Conservation (phyloP, 2,888 invertebrate species). For the Parnassius mnemosyne region DNA sequence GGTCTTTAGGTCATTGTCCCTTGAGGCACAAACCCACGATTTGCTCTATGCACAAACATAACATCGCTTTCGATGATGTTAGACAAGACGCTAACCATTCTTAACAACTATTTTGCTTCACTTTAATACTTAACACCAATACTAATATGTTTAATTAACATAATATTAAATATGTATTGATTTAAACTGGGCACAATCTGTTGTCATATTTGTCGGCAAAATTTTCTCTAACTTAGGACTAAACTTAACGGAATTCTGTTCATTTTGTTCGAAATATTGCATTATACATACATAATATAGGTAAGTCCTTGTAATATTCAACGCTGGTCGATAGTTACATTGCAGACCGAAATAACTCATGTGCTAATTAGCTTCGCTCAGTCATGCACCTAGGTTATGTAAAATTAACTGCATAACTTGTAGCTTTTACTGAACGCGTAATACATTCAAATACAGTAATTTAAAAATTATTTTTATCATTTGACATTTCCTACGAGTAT, state of each 20-base stretch:
- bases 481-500: no score
- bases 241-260: background rate
- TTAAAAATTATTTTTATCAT: no score
- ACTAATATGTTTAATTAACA: no score
- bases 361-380: constrained; percentile 3
- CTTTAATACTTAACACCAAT: no score
- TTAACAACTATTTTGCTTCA: no score
- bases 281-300: background rate
- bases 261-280: constrained; percentile 1
- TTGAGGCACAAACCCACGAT: no score
- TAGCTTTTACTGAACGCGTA: background rate
- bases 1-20: no score
- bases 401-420: constrained; percentile 5
- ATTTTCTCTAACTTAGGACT: background rate
- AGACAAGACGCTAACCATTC: no score
- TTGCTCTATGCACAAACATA: no score
- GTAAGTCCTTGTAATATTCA: background rate
- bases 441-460: no score
- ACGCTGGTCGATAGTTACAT: background rate
- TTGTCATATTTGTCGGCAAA: background rate
- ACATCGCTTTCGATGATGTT: no score
- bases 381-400: background rate
- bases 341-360: constrained; percentile 6
- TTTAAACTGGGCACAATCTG: background rate
- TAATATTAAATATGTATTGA: no score